These are phyloP conservation scores for Ceramica pisi DNA, from an alignment of 2,888 invertebrate genomes.

Conservation along the genomic window DNA sequence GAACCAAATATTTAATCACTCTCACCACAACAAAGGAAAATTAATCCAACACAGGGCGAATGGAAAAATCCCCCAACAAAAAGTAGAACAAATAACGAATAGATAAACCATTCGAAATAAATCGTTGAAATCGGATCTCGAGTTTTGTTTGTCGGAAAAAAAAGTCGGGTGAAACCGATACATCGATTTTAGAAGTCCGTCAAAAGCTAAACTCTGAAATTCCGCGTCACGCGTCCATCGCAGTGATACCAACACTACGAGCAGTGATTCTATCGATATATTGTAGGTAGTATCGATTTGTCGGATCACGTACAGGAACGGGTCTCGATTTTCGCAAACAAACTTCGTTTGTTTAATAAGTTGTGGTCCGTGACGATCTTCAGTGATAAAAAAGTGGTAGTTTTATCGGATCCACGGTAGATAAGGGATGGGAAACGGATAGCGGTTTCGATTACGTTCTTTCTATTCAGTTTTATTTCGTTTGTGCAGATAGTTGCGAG, in stretches of 20 bases:
- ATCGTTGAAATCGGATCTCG: constrained; percentile 60
- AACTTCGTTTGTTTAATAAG: constrained; percentile 55
- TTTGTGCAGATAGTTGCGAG: constrained; percentile 29
- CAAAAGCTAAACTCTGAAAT: constrained; percentile 53
- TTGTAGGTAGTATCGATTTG: constrained; percentile 31
- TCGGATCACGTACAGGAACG: constrained; percentile 37
- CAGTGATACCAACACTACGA: constrained; percentile 21
- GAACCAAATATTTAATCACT: constrained; percentile 29
- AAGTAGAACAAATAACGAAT: constrained; percentile 47
- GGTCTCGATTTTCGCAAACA: constrained; percentile 40
- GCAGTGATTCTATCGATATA: constrained; percentile 48
- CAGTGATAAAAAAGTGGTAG: constrained; percentile 32
- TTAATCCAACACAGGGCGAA: constrained; percentile 42
- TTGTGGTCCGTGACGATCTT: constrained; percentile 50
- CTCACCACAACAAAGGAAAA: constrained; percentile 40
- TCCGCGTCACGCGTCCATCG: constrained; percentile 34
- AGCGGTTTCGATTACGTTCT: constrained; percentile 20
- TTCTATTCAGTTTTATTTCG: constrained; percentile 31
- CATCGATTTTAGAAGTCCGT: constrained; percentile 59
- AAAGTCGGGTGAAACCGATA: constrained; percentile 52
- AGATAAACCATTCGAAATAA: constrained; percentile 55
- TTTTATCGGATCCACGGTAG: constrained; percentile 44
- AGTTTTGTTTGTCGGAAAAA: constrained; percentile 51
- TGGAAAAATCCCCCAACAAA: constrained; percentile 33
- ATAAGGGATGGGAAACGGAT: constrained; percentile 40